Base-by-base conservation (phyloP, 2,113 vertebrate genomes). In the Platichthys flesus region DNA sequence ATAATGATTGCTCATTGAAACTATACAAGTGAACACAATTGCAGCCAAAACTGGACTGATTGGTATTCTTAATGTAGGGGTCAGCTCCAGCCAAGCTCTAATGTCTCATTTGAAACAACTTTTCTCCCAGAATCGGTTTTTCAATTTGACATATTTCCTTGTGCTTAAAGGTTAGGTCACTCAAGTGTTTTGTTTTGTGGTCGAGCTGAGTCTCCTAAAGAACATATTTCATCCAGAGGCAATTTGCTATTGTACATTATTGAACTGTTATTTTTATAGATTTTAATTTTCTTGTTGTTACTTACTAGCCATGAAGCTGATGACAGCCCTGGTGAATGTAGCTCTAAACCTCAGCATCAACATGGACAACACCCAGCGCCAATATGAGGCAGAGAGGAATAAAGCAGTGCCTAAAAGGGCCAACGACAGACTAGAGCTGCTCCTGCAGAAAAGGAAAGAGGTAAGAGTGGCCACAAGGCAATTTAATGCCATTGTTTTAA, bases 271-370 rank as follows among this genome's bases (percentile, higher is more conserved):
- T 51, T 51, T 18, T 51, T 51, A 18, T 51, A 16, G 47, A 15
- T 51, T 54, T 54, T 9, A 1, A 28, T 12, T 67, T 59, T 68
- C 24, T 58, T 56, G 2, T 51, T 71, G 12, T 61, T 47, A 7
- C n/a, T n/a, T 83, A 78, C 87, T 28, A 99, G 98, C 97, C 84
- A 99, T 99, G 98, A 99, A 99, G 89, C 94, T 99, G 90, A 99
- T 99, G 98, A 99, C 98, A 24, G 98, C 97, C 76, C 94, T 99
- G 94, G 98, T 99, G 93, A 99, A 99, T 84, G 98, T 99, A 94
- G 98, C 98, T 81, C 95, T 99, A 85, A 99, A 99, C 93, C 93
- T 99, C 84, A 99, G 97, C 93, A 99, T 99, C 90, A 99, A 99
- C 95, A 98, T 99, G 98, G 98, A 99, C 94, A 99, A 99, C 84